phyloP scores from a whole-genome alignment of 92 coral and sea anemone species.

The Heliopora coerulea region DNA sequence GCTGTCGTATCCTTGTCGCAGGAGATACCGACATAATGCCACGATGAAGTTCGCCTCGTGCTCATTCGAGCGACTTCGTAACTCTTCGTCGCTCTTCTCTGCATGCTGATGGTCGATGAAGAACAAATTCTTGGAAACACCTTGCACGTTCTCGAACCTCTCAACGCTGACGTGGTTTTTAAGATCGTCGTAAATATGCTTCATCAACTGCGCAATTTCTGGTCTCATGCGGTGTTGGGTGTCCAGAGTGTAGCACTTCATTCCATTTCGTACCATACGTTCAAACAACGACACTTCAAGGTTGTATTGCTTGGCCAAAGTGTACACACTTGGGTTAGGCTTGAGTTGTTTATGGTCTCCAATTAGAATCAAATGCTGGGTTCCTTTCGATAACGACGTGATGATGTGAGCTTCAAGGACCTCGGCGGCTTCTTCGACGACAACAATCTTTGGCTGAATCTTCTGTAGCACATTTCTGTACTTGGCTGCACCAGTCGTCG shows the following conservation, averaged over 20 bases:
- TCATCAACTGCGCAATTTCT: conserved; percentile 67
- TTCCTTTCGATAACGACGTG: conserved; percentile 68
- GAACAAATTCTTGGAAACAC: conserved; percentile 61
- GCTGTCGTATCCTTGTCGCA: conserved; percentile 73
- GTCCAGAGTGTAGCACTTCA: conserved; percentile 62
- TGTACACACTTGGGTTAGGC: conserved; percentile 80
- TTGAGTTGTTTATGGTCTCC: conserved; percentile 91
- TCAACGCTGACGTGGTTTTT: conserved; percentile 63
- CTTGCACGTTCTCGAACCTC: conserved; percentile 50
- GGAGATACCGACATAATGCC: conserved; percentile 73
- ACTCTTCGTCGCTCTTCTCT: conserved; percentile 65
- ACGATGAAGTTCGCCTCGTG: conserved; percentile 84
- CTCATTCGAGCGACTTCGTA: conserved; percentile 72
- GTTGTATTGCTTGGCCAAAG: conserved; percentile 58
- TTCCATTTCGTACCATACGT: conserved; percentile 80
- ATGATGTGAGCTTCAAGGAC: conserved; percentile 88
- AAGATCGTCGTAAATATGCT: conserved; percentile 67
- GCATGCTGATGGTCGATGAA: conserved; percentile 64
- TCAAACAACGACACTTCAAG: conserved; percentile 69
- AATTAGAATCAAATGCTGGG: conserved; percentile 78
- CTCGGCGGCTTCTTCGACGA: conserved; percentile 92
- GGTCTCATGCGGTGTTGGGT: conserved; percentile 95
- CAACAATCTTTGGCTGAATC: conserved; percentile 73
- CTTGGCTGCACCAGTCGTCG: conserved; percentile 92
- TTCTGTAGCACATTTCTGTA: conserved; percentile 62